Base-by-base conservation (phyloP, 92 coral and sea anemone species). In the Epizoanthus stellaris region DNA sequence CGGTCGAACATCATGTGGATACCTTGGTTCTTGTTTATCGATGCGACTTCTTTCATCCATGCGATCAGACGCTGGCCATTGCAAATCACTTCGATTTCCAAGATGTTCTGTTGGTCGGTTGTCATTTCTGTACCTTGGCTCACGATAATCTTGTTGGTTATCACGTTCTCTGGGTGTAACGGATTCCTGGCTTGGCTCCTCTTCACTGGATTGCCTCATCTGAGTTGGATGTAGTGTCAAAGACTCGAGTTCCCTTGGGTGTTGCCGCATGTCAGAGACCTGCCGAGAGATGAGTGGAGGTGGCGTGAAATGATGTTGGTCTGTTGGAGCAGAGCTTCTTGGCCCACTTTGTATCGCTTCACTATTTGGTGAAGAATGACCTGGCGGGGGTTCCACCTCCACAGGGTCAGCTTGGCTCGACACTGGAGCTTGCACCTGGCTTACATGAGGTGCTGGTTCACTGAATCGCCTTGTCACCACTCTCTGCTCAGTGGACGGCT, bases 1-100 rank as follows among this genome's bases (percentile, higher is more conserved):
- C 23, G 62, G 83, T 6, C 83, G 83, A 20, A 4, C 40, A 23
- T 79, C 83, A 13, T 79, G 83, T 21, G 72, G 43, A n/a, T 79
- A 56, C 83, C 83, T 79, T 45, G 73, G 9, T 17, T 79, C 83
- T 12, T n/a, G 12, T 30, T 70, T 62, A 42, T 79, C 72, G n/a
- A 10, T 40, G 13, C 67, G 73, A 63, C 23, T 79, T 64, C 71
- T 79, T 25, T 49, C 83, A 20, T 39, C 83, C 56, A 15, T 64
- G 83, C 42, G 70, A 21, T 79, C 72, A 10, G 83, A 23, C 12
- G 15, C 1, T 23, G 59, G 61, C 6, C 40, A 71, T 43, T 61
- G 40, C 0, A 64, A 34, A 40, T 79, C 70, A 23, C 49, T 64
- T 59, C 83, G 70, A 79, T 63, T 45, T 23, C 42, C 71, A 40